phyloP scores from a whole-genome alignment of 2,113 vertebrate species.

The Eulemur rufifrons region DNA sequence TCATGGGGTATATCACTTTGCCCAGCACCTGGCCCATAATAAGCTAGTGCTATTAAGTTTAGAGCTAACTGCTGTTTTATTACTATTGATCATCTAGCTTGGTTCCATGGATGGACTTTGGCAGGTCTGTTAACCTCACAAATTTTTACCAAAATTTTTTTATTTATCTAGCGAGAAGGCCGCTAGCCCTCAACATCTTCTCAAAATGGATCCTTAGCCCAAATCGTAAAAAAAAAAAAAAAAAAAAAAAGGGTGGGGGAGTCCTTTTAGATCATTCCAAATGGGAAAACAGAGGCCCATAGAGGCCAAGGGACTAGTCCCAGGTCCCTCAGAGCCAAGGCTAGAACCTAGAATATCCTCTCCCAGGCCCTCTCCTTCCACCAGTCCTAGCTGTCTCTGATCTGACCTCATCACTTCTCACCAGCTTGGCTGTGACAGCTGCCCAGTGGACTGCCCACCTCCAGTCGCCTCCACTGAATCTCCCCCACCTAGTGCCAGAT shows the following conservation, averaged over 20 bases:
- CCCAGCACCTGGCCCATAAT: background rate
- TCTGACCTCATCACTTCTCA: conserved; percentile 24
- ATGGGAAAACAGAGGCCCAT: background rate
- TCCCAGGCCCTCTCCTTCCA: background rate
- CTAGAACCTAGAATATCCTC: background rate
- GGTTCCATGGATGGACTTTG: background rate
- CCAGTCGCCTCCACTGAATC: background rate
- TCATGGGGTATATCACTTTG: background rate
- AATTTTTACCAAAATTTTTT: conserved; percentile 11
- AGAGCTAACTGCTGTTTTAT: background rate
- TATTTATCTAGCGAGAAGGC: background rate
- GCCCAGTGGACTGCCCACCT: background rate
- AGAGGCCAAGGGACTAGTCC: background rate
- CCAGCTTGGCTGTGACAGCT: background rate
- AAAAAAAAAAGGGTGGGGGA: too few relatives aligned
- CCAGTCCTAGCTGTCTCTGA: background rate
- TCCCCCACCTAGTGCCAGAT: background rate
- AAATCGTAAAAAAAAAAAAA: background rate
- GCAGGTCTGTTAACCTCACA: conserved; percentile 22
- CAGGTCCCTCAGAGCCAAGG: background rate
- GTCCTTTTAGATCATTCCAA: background rate
- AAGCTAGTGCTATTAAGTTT: background rate
- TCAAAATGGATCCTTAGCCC: conserved; percentile 40
- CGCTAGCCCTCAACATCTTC: background rate
- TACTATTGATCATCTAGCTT: conserved; percentile 23